Evolutionary conservation across 2,113 vertebrate species (phyloP).

Genomic region (Columba livia): DNA sequence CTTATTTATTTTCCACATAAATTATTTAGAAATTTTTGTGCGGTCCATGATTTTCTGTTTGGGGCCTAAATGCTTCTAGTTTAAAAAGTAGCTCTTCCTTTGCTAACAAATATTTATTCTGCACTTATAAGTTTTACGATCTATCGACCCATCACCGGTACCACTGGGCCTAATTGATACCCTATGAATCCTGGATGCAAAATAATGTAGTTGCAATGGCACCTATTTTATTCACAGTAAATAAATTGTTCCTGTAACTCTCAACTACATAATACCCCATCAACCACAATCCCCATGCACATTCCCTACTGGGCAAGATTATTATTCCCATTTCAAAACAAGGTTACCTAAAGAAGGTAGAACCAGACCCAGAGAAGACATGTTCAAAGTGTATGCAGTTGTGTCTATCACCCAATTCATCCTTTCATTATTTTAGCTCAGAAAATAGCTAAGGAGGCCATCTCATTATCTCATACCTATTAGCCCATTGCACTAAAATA

Average conservation of each 20-base stretch:
- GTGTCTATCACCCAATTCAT: neutral
- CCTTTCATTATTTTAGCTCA: neutral
- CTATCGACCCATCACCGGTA: neutral
- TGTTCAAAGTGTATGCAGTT: neutral
- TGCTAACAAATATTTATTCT: neutral
- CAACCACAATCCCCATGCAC: neutral
- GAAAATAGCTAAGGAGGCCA: neutral
- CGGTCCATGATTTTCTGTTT: accelerated
- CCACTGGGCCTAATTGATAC: neutral
- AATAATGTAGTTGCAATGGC: neutral
- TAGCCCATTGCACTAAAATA: neutral
- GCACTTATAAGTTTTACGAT: neutral
- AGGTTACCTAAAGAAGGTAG: neutral
- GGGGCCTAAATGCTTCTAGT: neutral
- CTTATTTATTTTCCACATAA: neutral
- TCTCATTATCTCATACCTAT: neutral
- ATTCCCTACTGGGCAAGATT: neutral
- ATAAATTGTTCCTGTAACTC: neutral
- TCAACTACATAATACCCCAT: neutral
- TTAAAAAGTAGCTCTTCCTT: neutral
- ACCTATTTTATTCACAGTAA: neutral
- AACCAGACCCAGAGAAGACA: neutral
- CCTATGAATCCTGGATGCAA: neutral
- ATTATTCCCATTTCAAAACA: neutral
- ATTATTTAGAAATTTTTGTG: neutral